Evolutionary conservation across 2,113 vertebrate genomes (phyloP).

Genomic region (Oenanthe melanoleuca): DNA sequence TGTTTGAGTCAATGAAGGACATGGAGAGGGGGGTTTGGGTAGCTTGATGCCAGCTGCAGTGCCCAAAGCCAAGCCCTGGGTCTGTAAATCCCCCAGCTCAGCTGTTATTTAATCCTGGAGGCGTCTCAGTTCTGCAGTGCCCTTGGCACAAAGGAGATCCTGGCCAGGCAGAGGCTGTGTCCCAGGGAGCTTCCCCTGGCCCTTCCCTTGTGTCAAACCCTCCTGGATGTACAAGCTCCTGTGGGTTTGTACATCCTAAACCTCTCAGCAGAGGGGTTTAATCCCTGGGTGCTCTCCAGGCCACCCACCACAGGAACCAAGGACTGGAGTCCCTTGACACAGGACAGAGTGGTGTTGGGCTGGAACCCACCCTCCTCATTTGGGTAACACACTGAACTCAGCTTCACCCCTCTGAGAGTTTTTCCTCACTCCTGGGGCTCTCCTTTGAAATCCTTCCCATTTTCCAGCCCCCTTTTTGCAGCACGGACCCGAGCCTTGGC

Average conservation of each 20-base stretch:
- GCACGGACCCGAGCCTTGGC: background rate
- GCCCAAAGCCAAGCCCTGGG: background rate
- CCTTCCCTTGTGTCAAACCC: background rate
- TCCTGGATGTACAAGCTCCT: background rate
- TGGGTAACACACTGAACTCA: background rate
- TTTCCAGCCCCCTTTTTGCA: background rate
- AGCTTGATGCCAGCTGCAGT: background rate
- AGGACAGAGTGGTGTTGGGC: rapidly evolving
- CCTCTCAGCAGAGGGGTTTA: background rate
- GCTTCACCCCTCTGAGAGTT: background rate
- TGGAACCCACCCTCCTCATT: background rate
- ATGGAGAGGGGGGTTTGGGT: background rate
- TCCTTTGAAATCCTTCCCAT: background rate
- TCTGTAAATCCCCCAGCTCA: background rate
- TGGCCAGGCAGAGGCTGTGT: background rate
- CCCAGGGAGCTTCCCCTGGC: background rate
- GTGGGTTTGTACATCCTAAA: no score
- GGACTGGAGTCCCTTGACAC: background rate
- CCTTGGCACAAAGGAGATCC: rapidly evolving
- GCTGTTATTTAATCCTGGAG: background rate
- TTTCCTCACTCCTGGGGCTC: background rate
- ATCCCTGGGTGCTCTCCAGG: background rate
- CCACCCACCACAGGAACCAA: background rate
- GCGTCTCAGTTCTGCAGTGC: background rate
- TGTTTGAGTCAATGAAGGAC: rapidly evolving